Percentiles rank a stretch among this genome's conserved stretches.
These are phyloP conservation scores for Musca vetustissima DNA, from an alignment of 1,140 invertebrate genomes.

Conservation along the genomic window DNA sequence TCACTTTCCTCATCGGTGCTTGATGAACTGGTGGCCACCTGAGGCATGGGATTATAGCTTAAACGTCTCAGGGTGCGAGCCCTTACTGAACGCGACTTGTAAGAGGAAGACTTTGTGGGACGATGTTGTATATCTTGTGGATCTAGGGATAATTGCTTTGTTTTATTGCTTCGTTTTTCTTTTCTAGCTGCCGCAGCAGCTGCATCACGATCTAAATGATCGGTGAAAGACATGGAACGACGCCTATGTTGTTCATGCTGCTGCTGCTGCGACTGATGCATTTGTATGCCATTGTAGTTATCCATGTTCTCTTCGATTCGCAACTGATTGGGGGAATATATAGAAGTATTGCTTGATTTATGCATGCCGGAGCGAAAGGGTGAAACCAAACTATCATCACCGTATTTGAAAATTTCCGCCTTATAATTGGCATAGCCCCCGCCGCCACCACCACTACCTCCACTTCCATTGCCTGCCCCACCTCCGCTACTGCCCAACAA, in stretches of 20 bases:
- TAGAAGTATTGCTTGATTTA: constrained; percentile 40
- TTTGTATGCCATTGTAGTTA: constrained; percentile 2
- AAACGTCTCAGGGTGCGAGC: constrained; percentile 59
- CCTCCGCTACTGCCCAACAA: neutral
- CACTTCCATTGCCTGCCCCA: neutral
- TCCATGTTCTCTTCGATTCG: constrained; percentile 2
- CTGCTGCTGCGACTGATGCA: neutral
- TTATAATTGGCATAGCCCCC: constrained; percentile 11
- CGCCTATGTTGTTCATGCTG: constrained; percentile 34
- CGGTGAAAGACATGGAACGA: constrained; percentile 54
- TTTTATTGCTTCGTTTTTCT: constrained; percentile 18
- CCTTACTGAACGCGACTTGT: constrained; percentile 54
- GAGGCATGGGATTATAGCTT: constrained; percentile 60
- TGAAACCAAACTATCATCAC: constrained; percentile 29
- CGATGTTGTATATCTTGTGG: constrained; percentile 6
- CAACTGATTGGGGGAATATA: constrained; percentile 34
- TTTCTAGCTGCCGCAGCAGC: neutral
- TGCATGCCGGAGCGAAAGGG: constrained; percentile 41
- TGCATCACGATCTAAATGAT: constrained; percentile 51
- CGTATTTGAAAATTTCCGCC: constrained; percentile 9
- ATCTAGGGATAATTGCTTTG: constrained; percentile 21
- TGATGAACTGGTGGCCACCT: constrained; percentile 55
- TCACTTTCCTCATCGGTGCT: constrained; percentile 47
- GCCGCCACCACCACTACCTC: neutral
- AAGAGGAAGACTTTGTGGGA: constrained; percentile 38